phyloP scores from a whole-genome alignment of 2,113 vertebrate genomes.

The Oncorhynchus clarkii region DNA sequence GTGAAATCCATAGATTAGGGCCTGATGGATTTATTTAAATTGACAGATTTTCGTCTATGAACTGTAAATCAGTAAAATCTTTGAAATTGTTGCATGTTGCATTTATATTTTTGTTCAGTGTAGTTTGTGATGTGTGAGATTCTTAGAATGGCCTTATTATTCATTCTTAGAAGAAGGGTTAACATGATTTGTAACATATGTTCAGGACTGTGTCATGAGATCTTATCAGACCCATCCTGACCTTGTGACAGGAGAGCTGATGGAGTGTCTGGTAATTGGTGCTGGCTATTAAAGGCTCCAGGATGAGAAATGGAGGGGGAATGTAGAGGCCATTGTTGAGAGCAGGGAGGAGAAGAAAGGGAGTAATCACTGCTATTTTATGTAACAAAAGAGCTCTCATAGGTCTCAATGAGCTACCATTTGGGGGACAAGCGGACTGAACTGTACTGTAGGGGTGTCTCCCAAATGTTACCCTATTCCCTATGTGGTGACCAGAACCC shows the following conservation, averaged over 20 bases:
- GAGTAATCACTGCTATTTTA: slow-evolving; percentile 33
- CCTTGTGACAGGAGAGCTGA: slow-evolving; percentile 18
- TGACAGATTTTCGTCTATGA: no score
- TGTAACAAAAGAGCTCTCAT: slow-evolving; percentile 17
- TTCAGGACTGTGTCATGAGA: neutral
- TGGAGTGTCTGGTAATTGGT: slow-evolving; percentile 45
- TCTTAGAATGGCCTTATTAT: neutral
- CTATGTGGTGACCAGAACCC: neutral
- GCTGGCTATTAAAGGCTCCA: slow-evolving; percentile 37
- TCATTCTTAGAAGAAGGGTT: neutral
- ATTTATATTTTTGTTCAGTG: no score
- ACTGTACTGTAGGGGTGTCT: no score
- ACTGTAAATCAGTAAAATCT: no score
- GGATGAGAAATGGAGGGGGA: slow-evolving; percentile 30
- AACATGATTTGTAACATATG: neutral
- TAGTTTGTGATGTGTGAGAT: neutral
- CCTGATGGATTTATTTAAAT: no score
- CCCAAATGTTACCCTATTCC: neutral
- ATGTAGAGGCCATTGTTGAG: slow-evolving; percentile 37
- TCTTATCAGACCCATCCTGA: neutral
- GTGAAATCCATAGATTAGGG: no score
- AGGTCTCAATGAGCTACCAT: slow-evolving; percentile 50
- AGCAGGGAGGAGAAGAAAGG: slow-evolving; percentile 41
- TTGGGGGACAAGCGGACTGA: slow-evolving; percentile 17
- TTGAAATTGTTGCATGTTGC: no score